Percentiles rank a stretch among this genome's conserved stretches.
These are phyloP conservation scores for Notothenia coriiceps DNA, from an alignment of 2,113 vertebrate genomes.

Conservation along the genomic window DNA sequence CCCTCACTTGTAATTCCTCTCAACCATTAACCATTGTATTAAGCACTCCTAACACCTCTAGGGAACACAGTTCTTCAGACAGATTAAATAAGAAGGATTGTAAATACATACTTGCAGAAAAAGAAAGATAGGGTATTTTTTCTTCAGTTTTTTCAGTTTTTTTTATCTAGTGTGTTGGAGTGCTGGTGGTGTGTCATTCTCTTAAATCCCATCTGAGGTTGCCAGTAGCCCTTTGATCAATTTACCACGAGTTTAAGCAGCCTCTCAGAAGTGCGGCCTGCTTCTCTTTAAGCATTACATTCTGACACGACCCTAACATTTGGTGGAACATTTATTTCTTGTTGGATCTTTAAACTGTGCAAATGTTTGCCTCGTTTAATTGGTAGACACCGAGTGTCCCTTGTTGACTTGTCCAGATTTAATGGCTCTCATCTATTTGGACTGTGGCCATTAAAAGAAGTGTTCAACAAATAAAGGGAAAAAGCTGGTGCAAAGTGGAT, in stretches of 20 bases:
- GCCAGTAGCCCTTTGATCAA: constrained; percentile 68
- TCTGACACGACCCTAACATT: constrained; percentile 38
- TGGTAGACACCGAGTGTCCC: background rate
- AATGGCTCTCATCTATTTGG: background rate
- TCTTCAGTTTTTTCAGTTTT: constrained; percentile 47
- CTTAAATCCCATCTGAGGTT: constrained; percentile 55
- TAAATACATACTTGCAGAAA: constrained; percentile 9
- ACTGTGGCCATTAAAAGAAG: background rate
- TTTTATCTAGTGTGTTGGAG: constrained; percentile 55
- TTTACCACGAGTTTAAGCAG: constrained; percentile 54
- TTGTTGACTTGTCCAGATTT: constrained; percentile 7
- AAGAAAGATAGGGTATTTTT: constrained; percentile 19
- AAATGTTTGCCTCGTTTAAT: constrained; percentile 7
- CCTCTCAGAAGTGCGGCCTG: constrained; percentile 28
- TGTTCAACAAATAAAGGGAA: background rate
- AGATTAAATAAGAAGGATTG: constrained; percentile 8
- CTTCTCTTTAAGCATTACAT: constrained; percentile 8
- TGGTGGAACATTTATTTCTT: constrained; percentile 22
- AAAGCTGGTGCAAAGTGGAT: background rate
- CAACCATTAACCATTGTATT: background rate
- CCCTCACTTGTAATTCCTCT: constrained; percentile 27
- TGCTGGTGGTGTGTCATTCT: constrained; percentile 50
- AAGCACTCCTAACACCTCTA: constrained; percentile 14
- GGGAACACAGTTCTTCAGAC: constrained; percentile 38
- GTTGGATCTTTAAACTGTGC: background rate